Base-by-base conservation (phyloP, 2,888 invertebrate species). In the Prenolepis imparis region DNA sequence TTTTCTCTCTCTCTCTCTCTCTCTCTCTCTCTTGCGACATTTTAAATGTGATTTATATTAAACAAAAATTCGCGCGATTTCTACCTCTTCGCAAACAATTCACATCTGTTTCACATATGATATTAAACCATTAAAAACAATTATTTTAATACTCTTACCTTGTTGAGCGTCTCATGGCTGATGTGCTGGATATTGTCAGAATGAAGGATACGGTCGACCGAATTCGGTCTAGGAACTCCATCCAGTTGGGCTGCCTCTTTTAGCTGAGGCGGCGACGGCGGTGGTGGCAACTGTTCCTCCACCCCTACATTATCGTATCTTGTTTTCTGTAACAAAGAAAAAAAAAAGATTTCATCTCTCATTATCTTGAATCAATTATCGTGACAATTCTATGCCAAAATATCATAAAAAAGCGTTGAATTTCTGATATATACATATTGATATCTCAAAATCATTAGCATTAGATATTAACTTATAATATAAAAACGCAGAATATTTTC, bases 221-320 rank as follows among this genome's bases (percentile, higher is more conserved):
- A 95, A 87, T 95, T 95, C 87, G 95, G 95, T 90, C 95, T 93
- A 52, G 94, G 92, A 68, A 93, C 92, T 32, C 93, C 94, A 88
- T 95, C 95, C 84, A 93, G 87, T 67, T 93, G 92, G 18, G 91
- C 89, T 44, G 92, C 90, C 75, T 95, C 95, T 86, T 95, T 94
- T 72, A 93, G 86, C 63, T 92, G 92, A 1, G 94, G 95, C 32
- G 96, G 96, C 44, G 96, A 96, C n/a, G 96, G 95, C 41, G 95
- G 95, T 3, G 95, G 95, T 48, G 95, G 95, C 68, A 95, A 95
- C 91, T 95, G 95, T 88, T 95, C 95, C 82, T 96, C 96, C 83
- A 95, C 95, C 70, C 91, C 93, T 24, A 88, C 91, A 32, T 94
- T 94, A 63, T 93, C 94, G 92, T 95, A 96, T 81, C 95, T 95